Conservation (phyloP, 2,797 vertebrate genomes). For the Lagodon rhomboides region DNA sequence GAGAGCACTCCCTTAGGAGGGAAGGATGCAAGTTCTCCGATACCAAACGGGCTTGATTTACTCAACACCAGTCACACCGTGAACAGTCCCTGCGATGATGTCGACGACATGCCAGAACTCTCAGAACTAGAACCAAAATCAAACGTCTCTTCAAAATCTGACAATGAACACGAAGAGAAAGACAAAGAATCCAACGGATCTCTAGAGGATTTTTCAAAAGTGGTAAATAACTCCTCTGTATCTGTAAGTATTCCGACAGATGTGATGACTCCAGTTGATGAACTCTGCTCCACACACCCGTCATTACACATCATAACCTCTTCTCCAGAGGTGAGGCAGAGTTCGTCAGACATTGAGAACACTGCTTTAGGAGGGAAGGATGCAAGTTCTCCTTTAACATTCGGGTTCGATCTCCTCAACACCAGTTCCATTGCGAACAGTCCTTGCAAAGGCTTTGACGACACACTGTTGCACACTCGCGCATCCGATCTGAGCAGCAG, state of each 20-base stretch:
- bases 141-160: neutral
- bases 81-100: neutral
- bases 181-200: neutral
- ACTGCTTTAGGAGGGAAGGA: slow-evolving; percentile 3
- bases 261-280: slow-evolving; percentile 15
- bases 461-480: neutral
- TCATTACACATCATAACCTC: slow-evolving; percentile 60
- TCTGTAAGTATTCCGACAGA: neutral
- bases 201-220: neutral
- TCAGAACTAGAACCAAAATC: slow-evolving; percentile 15
- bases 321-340: slow-evolving; percentile 51
- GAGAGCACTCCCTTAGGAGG: neutral
- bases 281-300: slow-evolving; percentile 35
- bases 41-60: slow-evolving; percentile 64
- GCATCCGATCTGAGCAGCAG: slow-evolving; percentile 48
- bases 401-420: slow-evolving; percentile 43
- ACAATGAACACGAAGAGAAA: slow-evolving; percentile 8
- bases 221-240: neutral
- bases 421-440: slow-evolving; percentile 7
- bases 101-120: slow-evolving; percentile 1
- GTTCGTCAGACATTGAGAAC: slow-evolving; percentile 15
- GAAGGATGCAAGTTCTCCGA: slow-evolving; percentile 62
- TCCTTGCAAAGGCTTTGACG: slow-evolving; percentile 12
- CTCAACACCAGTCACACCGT: slow-evolving; percentile 27
- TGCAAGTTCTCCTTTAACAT: slow-evolving; percentile 73